Evolutionary conservation across 2,113 vertebrate species (phyloP), one percentile per base, ranked within the genome.

Genomic region (Salvelinus namaycush): DNA sequence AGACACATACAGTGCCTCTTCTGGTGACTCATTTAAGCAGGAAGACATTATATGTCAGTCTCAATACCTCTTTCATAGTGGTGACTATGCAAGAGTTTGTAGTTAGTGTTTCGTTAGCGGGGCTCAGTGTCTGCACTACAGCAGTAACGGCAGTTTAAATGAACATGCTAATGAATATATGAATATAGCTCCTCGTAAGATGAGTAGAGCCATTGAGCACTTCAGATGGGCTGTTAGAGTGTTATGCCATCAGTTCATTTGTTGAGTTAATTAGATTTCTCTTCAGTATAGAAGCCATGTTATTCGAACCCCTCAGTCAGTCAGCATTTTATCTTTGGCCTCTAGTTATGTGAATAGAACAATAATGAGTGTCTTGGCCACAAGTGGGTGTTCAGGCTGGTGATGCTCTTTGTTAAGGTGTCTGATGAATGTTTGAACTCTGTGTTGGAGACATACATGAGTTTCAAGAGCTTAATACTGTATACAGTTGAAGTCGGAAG

Each of bases 221-320:
- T 60, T 57, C 72, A 29, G 65, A 67, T 26, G 9, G 65, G 24
- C 65, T 67, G 5, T 18, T 44, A 16, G 60, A 29, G 78, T 69
- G 44, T 76, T 69, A 77, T 74, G 44, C 34, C 49, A 27, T 7
- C 39, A 16, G 66, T 78, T 76, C 27, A 54, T 80, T 76, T 68
- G 59, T 72, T 78, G 66, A 68, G 39, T 78, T 70, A 78, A 74
- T 75, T 75, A n/a, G 20, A 54, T 76, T 76, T 18, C 59, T 68
- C 22, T 76, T 80, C 31, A 48, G 59, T 51, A 60, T 72, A 24
- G 72, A 75, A 82, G 77, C 69, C 3, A 5, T 48, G 78, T 68
- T 20, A 60, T 75, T 76, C 71, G 75, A 75, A 77, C 4, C 4
- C 44, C 64, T 22, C 8, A 54, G 39, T 79, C 71, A 75, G 64